Percentiles rank a stretch among this genome's conserved stretches.
Evolutionary conservation across 2,888 invertebrate genomes (phyloP).

Genomic region (Cheilosia soror): DNA sequence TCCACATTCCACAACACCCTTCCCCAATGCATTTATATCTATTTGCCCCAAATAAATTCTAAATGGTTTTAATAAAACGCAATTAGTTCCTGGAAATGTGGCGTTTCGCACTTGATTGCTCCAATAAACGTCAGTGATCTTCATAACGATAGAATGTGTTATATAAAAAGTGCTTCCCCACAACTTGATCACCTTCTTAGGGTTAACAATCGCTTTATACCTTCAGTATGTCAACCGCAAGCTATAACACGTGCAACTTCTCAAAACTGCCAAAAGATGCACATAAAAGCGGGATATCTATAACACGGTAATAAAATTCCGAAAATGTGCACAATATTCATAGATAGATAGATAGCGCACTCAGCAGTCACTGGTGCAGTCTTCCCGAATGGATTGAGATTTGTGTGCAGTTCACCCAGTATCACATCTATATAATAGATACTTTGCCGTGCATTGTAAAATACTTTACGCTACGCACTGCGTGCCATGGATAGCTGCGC

Average conservation of each 20-base stretch:
- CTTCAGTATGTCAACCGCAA: slow-evolving; percentile 61
- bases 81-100: slow-evolving; percentile 24
- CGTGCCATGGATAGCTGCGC: slow-evolving; percentile 1
- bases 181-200: slow-evolving; percentile 38
- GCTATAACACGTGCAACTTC: slow-evolving; percentile 59
- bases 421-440: slow-evolving; percentile 24
- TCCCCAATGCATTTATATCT: not conserved
- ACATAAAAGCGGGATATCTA: slow-evolving; percentile 59
- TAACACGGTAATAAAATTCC: slow-evolving; percentile 67
- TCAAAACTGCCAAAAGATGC: slow-evolving; percentile 51
- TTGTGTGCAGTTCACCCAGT: slow-evolving; percentile 14
- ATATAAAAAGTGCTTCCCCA: slow-evolving; percentile 1
- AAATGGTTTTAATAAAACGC: slow-evolving; percentile 26
- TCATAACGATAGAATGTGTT: slow-evolving; percentile 15
- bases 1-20: no score
- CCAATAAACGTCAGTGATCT: slow-evolving; percentile 33
- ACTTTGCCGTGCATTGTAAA: slow-evolving; percentile 32
- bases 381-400: slow-evolving; percentile 42
- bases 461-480: slow-evolving; percentile 50
- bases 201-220: slow-evolving; percentile 73
- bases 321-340: slow-evolving; percentile 31
- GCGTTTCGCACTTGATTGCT: slow-evolving; percentile 26
- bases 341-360: not conserved
- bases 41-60: slow-evolving; percentile 11
- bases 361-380: not conserved